Evolutionary conservation across 2,888 invertebrate genomes (phyloP).

Genomic region (Antheraea assamensis): DNA sequence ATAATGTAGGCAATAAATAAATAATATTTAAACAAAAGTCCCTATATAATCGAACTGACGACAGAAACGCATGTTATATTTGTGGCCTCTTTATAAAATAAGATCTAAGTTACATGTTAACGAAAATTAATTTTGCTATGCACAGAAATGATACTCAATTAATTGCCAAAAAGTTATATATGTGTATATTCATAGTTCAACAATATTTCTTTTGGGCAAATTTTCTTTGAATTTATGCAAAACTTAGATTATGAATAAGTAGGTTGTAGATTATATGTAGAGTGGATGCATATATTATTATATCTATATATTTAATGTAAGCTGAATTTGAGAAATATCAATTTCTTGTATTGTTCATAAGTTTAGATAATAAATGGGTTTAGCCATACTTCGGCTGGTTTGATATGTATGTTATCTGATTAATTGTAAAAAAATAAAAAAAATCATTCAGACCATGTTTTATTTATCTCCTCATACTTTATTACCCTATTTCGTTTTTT

Average conservation of each 20-base stretch:
- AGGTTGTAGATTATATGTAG: slow-evolving; percentile 82
- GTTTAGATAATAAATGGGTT: slow-evolving; percentile 83
- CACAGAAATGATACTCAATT: slow-evolving; percentile 84
- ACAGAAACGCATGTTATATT: slow-evolving; percentile 82
- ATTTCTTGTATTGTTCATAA: slow-evolving; percentile 82
- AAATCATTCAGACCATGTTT: slow-evolving; percentile 68
- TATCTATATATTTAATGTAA: slow-evolving; percentile 80
- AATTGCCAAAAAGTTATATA: slow-evolving; percentile 83
- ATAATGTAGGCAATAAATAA: slow-evolving; percentile 76
- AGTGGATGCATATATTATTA: slow-evolving; percentile 80
- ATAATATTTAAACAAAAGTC: slow-evolving; percentile 80
- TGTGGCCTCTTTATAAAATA: slow-evolving; percentile 81
- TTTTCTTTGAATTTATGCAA: slow-evolving; percentile 82
- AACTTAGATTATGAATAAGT: slow-evolving; percentile 81
- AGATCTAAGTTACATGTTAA: slow-evolving; percentile 82
- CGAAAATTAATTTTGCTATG: slow-evolving; percentile 82
- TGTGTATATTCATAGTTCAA: slow-evolving; percentile 82
- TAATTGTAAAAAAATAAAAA: slow-evolving; percentile 80
- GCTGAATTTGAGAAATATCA: slow-evolving; percentile 82
- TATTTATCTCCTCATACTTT: slow-evolving; percentile 48
- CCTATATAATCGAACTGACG: slow-evolving; percentile 82
- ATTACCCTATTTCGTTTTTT: slow-evolving; percentile 17
- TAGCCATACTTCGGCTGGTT: slow-evolving; percentile 83
- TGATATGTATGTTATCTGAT: slow-evolving; percentile 82
- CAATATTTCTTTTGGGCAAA: slow-evolving; percentile 83